phyloP scores from a whole-genome alignment of 2,797 vertebrate genomes.

The Syngnathus rostellatus region DNA sequence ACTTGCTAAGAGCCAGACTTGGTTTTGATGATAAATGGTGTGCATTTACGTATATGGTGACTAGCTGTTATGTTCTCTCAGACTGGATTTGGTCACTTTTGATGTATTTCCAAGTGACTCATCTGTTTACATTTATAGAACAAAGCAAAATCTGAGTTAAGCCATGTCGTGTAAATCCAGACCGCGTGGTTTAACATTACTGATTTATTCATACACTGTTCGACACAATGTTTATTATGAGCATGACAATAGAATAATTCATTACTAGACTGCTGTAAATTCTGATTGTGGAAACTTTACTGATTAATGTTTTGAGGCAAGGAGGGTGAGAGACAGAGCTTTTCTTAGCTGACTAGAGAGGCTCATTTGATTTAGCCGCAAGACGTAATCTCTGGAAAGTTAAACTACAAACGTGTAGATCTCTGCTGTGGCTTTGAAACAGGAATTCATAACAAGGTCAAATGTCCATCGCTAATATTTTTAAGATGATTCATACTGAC shows the following conservation, averaged over 20 bases:
- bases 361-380: background rate
- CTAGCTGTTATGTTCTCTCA: background rate
- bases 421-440: conserved; percentile 1
- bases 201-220: background rate
- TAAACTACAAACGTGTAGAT: background rate
- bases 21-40: conserved; percentile 1
- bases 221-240: background rate
- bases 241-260: background rate
- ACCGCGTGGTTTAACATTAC: background rate
- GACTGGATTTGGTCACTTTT: background rate
- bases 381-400: background rate
- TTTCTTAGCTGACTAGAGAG: background rate
- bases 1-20: background rate
- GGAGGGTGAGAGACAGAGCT: background rate
- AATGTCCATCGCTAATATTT: background rate
- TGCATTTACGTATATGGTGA: background rate
- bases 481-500: background rate
- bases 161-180: background rate
- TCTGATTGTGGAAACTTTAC: background rate
- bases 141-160: background rate
- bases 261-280: background rate
- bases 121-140: background rate
- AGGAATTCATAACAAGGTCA: background rate
- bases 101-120: background rate
- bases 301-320: background rate